These are phyloP conservation scores for Aporrectodea caliginosa DNA, from an alignment of 1,140 invertebrate species.

Conservation along the genomic window DNA sequence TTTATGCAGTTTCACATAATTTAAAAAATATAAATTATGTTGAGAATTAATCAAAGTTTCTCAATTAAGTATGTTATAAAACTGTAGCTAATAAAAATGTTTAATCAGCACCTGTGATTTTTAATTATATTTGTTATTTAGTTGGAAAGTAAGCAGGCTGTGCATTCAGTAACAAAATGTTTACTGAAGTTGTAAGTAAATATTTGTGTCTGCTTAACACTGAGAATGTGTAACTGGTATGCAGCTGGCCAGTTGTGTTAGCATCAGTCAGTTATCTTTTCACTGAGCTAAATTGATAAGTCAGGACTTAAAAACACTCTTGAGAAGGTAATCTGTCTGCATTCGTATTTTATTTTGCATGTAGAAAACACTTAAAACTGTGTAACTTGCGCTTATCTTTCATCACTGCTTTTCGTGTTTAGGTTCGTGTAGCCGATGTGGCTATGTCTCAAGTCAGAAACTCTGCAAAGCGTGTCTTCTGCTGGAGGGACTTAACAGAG, in stretches of 20 bases:
- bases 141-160: too few relatives aligned
- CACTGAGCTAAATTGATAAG: too few relatives aligned
- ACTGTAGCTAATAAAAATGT: neutral
- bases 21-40: neutral
- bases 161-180: too few relatives aligned
- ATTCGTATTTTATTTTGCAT: neutral
- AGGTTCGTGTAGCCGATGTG: slow-evolving; percentile 74
- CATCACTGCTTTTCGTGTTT: slow-evolving; percentile 1
- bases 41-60: neutral
- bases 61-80: neutral
- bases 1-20: neutral
- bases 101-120: neutral
- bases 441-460: slow-evolving; percentile 91
- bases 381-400: slow-evolving; percentile 1
- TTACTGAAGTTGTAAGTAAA: too few relatives aligned
- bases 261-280: too few relatives aligned
- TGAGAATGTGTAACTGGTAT: too few relatives aligned
- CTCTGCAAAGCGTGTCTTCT: slow-evolving; percentile 96
- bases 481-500: slow-evolving; percentile 90
- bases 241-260: too few relatives aligned
- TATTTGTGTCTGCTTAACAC: too few relatives aligned
- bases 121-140: neutral
- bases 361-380: slow-evolving; percentile 12
- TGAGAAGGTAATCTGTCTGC: too few relatives aligned
- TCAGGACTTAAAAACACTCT: too few relatives aligned